phyloP scores from a whole-genome alignment of 2,113 vertebrate species.

The Tragulus kanchil region DNA sequence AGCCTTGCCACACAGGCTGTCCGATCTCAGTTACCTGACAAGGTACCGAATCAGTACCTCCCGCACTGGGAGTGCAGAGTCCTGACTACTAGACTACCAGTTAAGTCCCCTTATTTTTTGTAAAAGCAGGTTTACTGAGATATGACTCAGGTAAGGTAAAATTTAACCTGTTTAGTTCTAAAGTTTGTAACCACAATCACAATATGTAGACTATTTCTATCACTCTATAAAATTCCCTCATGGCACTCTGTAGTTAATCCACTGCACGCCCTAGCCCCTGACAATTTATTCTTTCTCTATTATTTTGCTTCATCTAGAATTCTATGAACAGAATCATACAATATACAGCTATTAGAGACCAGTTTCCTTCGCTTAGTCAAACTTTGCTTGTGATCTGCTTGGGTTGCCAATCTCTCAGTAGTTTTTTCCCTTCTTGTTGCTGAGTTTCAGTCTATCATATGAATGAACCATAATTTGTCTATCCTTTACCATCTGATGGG shows the following conservation, averaged over 20 bases:
- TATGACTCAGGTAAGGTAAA: not conserved
- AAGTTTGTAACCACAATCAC: not conserved
- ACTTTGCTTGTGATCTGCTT: not conserved
- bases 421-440: not conserved
- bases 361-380: not conserved
- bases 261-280: not conserved
- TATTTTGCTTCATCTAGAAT: not conserved
- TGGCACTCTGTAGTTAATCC: not conserved
- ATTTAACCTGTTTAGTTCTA: not conserved
- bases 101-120: not conserved
- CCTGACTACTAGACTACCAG: not conserved
- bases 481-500: not conserved
- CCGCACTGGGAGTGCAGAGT: not conserved
- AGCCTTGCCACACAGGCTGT: fast-evolving
- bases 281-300: not conserved
- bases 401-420: not conserved
- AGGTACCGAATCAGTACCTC: not conserved
- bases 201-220: not conserved
- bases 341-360: not conserved
- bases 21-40: not conserved
- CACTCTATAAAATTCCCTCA: not conserved
- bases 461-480: not conserved
- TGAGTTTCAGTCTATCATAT: not conserved
- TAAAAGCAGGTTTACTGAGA: not conserved
- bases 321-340: not conserved